A percentile compares a stretch with the other conserved stretches of the same genome.
phyloP scores from a whole-genome alignment of 2,797 vertebrate species.

The Chromobotia macracanthus region DNA sequence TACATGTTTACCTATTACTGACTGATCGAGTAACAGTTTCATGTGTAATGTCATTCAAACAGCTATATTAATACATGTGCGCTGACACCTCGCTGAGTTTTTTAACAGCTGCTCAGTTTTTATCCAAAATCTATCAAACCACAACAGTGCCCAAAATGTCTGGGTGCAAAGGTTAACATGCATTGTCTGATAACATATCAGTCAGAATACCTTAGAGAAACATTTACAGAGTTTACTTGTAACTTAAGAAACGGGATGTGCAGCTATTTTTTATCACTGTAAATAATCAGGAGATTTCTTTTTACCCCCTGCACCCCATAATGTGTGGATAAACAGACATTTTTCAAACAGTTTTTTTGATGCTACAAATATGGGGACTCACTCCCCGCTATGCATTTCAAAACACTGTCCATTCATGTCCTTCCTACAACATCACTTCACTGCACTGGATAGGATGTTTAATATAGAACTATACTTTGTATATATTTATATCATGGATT shows the following conservation, averaged over 20 bases:
- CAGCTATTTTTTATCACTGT: conserved; percentile 75
- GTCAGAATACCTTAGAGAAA: conserved; percentile 60
- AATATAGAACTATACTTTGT: not conserved
- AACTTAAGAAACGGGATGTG: conserved; percentile 73
- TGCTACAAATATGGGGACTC: conserved; percentile 5
- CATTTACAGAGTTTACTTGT: conserved; percentile 72
- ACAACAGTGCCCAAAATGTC: conserved; percentile 2
- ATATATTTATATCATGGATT: too few relatives aligned
- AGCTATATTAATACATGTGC: not conserved
- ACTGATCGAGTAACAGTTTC: not conserved
- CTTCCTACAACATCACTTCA: conserved; percentile 3
- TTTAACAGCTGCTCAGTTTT: not conserved
- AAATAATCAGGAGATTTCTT: conserved; percentile 68
- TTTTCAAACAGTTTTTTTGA: conserved; percentile 42
- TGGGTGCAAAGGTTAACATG: conserved; percentile 56
- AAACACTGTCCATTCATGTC: not conserved
- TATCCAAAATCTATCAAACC: not conserved
- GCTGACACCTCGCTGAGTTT: too few relatives aligned
- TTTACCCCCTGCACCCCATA: conserved; percentile 64
- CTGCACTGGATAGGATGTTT: not conserved
- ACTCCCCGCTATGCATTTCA: not conserved
- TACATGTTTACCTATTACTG: not conserved
- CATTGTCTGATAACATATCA: conserved; percentile 58
- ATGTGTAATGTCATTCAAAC: not conserved
- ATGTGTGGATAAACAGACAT: conserved; percentile 65